phyloP scores from a whole-genome alignment of 2,888 invertebrate species.

The Ophion ellenae region DNA sequence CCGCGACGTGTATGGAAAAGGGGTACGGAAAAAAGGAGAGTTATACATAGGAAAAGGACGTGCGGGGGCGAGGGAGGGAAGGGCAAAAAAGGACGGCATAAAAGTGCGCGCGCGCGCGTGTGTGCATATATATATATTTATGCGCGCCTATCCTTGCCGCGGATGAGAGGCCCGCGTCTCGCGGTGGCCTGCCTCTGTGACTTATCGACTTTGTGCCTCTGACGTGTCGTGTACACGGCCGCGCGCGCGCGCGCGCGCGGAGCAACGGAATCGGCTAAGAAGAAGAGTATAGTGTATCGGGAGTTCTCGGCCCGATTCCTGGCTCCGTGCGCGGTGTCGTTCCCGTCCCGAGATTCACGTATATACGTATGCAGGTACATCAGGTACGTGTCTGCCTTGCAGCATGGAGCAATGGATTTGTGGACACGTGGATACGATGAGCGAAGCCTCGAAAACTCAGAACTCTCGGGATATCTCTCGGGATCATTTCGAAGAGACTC shows the following conservation, averaged over 20 bases:
- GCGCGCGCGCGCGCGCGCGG: slow-evolving; percentile 43
- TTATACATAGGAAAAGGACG: slow-evolving; percentile 42
- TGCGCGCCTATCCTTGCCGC: slow-evolving; percentile 18
- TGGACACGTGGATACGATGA: too few relatives aligned
- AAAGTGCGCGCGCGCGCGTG: slow-evolving; percentile 41
- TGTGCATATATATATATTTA: slow-evolving; percentile 42
- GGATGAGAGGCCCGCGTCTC: slow-evolving; percentile 49
- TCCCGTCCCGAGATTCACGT: slow-evolving; percentile 20
- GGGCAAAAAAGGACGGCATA: slow-evolving; percentile 34
- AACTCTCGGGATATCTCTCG: too few relatives aligned
- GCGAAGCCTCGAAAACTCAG: too few relatives aligned
- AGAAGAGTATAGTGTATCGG: slow-evolving; percentile 22
- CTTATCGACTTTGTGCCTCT: slow-evolving; percentile 79
- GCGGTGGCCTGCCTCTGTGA: slow-evolving; percentile 76
- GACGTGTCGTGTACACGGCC: slow-evolving; percentile 73
- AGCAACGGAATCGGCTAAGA: slow-evolving; percentile 69
- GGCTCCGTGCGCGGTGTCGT: slow-evolving; percentile 8
- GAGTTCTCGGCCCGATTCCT: slow-evolving; percentile 60
- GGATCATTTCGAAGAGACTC: too few relatives aligned
- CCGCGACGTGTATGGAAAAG: slow-evolving; percentile 2
- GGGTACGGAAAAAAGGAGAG: slow-evolving; percentile 19
- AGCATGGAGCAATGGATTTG: too few relatives aligned
- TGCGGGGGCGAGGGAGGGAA: slow-evolving; percentile 23
- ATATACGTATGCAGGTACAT: neutral
- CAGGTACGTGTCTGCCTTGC: too few relatives aligned